These are phyloP conservation scores for Lepilemur ruficaudatus DNA, from an alignment of 2,797 vertebrate species.

Conservation along the genomic window DNA sequence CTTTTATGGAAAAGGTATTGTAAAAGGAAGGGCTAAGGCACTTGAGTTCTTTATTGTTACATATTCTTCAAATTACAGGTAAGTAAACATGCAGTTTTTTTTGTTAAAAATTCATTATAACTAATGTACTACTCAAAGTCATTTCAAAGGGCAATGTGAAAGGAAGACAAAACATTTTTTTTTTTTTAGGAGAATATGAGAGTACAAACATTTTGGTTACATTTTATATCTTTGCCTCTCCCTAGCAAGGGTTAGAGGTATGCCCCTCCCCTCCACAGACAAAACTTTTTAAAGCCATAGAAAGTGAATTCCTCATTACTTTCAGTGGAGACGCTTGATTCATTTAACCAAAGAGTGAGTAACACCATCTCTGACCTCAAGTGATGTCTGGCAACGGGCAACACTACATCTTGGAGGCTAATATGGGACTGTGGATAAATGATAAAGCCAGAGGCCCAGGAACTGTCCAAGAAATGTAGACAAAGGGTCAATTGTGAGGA, in stretches of 20 bases:
- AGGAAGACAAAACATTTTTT: not conserved
- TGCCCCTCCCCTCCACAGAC: not conserved
- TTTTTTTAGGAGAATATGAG: too few species aligned
- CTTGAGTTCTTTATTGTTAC: conserved; percentile 5
- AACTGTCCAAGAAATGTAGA: not conserved
- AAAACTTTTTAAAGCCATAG: not conserved
- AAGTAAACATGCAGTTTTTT: not conserved
- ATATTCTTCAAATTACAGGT: conserved; percentile 21
- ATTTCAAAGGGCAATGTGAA: conserved; percentile 12
- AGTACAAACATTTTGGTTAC: too few species aligned
- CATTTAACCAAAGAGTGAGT: conserved; percentile 15
- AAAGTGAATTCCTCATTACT: not conserved
- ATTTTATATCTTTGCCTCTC: too few species aligned
- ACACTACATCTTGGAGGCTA: not conserved
- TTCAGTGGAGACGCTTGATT: not conserved
- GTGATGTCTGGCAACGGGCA: not conserved
- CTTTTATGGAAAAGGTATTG: not conserved
- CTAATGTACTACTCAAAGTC: not conserved
- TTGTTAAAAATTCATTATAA: not conserved
- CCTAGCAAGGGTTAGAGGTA: too few species aligned
- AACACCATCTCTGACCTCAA: not conserved
- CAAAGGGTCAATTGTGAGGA: conserved; percentile 12
- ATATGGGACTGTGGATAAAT: not conserved
- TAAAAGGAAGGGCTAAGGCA: not conserved
- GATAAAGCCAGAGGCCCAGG: not conserved